Base-by-base conservation (phyloP, 2,113 vertebrate genomes). In the Symphodus melops region DNA sequence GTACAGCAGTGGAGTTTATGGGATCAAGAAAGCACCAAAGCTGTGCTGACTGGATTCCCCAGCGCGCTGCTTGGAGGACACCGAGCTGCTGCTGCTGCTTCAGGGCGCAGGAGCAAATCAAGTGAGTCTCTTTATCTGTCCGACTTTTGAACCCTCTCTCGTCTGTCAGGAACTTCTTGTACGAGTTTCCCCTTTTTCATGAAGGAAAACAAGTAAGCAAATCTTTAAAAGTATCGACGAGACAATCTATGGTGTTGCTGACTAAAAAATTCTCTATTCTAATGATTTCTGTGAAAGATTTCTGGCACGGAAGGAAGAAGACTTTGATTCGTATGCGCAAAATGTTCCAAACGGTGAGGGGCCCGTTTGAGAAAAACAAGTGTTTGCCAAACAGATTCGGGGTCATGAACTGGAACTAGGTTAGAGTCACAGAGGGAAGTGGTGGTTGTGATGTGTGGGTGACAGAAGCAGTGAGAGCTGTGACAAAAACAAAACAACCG, bases 381-480 rank as follows among this genome's bases (percentile, higher is more conserved):
- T 5, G 16, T n/a, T 49, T 55, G 56, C 72, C 79, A 63, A 65
- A 72, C 44, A 21, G 7, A 25, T 25, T 0, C 0, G 55, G 61
- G 79, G 72, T 87, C 88, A 77, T 80, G 82, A 74, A 78, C 81
- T 71, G 28, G 11, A 85, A 62, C 1, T 62, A 37, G 89, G 84
- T 80, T 62, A 56, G 20, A 66, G 51, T 10, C 17, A 21, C 60
- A 28, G 37, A 16, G 39, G 28, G 55, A 60, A 57, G 42, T 65
- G 66, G 1, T 10, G 76, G 37, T n/a, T n/a, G n/a, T 55, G 20
- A 13, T 19, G 19, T 19, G 19, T 21, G 41, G 11, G 52, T 16
- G 2, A 28, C 20, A 4, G 17, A 37, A 8, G 39, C 21, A 0
- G 37, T 23, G 44, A 19, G 44, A 19, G 44, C 21, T 19, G 41